Base-by-base conservation (phyloP, 2,888 invertebrate species). In the Apodemia mormo region DNA sequence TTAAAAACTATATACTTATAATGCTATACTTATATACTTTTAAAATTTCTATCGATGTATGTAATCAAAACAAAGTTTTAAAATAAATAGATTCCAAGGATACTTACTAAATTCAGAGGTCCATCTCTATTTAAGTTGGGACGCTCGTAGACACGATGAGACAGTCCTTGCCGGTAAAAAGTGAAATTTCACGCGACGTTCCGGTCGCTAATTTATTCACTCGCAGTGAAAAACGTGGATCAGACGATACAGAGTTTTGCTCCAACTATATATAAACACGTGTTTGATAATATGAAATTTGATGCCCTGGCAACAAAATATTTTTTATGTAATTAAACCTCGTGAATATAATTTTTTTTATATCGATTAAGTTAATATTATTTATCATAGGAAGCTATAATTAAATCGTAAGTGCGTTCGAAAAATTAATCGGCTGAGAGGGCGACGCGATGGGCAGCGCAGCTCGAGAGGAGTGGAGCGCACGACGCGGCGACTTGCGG, bases 181-280 rank as follows among this genome's bases (percentile, higher is more conserved):
- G 90, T 91, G 89, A 92, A 92, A 91, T 87, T 90, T 85, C 80
- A 86, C 83, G 83, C 81, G 81, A 80, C 80, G 82, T 80, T 82
- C 78, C 81, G 80, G 82, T 81, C 81, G 86, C 85, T 85, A 86
- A 89, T 87, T 85, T 85, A 87, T 87, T 88, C 88, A 90, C 86
- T 87, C 78, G 80, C 80, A 82, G 86, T 85, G 89, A 90, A 90
- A 90, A 91, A 91, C 89, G 88, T 86, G 85, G 83, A 86, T 83
- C 81, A 77, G 82, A 74, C 84, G 85, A 83, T 84, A 88, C 85
- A 80, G 83, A 81, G 80, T 80, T 83, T 81, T 80, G 81, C 87
- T 87, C 88, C 85, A 87, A 89, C 83, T 87, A 86, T 85, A 85
- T 85, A 82, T 84, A 86, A 86, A 88, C 90, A 90, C 90, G 91